These are phyloP conservation scores for Scomberomorus guttatus DNA, from an alignment of 2,797 vertebrate species.

Conservation along the genomic window DNA sequence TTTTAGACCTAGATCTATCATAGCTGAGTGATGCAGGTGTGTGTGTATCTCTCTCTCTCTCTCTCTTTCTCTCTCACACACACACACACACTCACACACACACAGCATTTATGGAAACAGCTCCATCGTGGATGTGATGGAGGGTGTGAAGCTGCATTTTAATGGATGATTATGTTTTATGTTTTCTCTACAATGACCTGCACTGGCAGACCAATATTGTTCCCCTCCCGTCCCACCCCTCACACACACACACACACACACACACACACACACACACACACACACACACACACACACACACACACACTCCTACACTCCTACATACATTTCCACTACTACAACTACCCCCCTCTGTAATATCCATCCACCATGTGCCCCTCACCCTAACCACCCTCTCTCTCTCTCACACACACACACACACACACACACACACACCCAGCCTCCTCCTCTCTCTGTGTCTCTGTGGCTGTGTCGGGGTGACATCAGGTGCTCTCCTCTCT, in stretches of 20 bases:
- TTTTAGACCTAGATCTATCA: slow-evolving; percentile 60
- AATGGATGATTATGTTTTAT: slow-evolving; percentile 86
- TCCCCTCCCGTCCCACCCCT: slow-evolving; percentile 25
- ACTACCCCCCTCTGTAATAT: slow-evolving; percentile 57
- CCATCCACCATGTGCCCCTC: slow-evolving; percentile 60
- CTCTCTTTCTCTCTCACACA: too few species aligned
- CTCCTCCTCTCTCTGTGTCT: slow-evolving; percentile 39
- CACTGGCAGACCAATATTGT: slow-evolving; percentile 75
- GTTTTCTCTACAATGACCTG: slow-evolving; percentile 81
- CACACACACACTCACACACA: slow-evolving; percentile 13
- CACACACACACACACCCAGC: slow-evolving; percentile 20
- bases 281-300: slow-evolving; percentile 34
- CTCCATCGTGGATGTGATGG: slow-evolving; percentile 75
- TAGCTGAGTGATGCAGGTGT: slow-evolving; percentile 48
- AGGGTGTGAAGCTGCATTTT: slow-evolving; percentile 86
- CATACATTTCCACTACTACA: slow-evolving; percentile 37
- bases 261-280: slow-evolving; percentile 25
- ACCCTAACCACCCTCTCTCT: slow-evolving; percentile 32
- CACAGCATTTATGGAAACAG: slow-evolving; percentile 72
- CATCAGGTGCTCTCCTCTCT: slow-evolving; percentile 66
- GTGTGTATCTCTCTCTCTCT: not conserved
- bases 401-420: slow-evolving; percentile 25
- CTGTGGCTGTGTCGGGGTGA: slow-evolving; percentile 54
- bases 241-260: too few species aligned
- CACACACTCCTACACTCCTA: slow-evolving; percentile 14